These are phyloP conservation scores for Chrysaora quinquecirrha DNA, from an alignment of 30 jellyfish, hydroid and myxozoan species.

Conservation along the genomic window DNA sequence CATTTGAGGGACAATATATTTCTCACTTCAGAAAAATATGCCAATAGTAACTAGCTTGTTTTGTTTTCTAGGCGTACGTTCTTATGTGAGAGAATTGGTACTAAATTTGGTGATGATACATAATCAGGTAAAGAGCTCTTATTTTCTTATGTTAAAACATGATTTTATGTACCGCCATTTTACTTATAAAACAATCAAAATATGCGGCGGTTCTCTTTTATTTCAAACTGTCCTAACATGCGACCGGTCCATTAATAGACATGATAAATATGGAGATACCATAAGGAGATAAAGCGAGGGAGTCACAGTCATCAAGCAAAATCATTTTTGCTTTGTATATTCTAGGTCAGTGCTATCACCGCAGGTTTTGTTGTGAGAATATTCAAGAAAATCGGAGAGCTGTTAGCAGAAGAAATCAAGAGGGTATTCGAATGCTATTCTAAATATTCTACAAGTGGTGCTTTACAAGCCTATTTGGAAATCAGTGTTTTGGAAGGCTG, in stretches of 20 bases:
- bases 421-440: constrained; percentile 77
- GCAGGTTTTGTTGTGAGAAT: constrained; percentile 56
- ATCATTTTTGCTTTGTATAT: too few relatives aligned
- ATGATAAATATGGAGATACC: too few relatives aligned
- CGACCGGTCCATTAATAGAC: too few relatives aligned
- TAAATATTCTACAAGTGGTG: constrained; percentile 75
- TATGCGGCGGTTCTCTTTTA: too few relatives aligned
- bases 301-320: too few relatives aligned
- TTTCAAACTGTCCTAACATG: too few relatives aligned
- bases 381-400: constrained; percentile 58
- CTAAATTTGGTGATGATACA: constrained; percentile 78
- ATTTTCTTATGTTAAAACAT: too few relatives aligned
- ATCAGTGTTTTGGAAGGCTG: constrained; percentile 68
- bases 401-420: constrained; percentile 78
- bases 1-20: too few relatives aligned
- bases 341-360: constrained; percentile 91
- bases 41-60: not conserved
- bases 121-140: constrained; percentile 71
- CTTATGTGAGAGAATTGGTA: constrained; percentile 81
- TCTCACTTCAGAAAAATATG: too few relatives aligned
- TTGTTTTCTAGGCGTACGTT: constrained; percentile 82
- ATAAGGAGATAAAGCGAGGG: too few relatives aligned
- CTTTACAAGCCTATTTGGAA: constrained; percentile 83
- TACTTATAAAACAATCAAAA: too few relatives aligned
- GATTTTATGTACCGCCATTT: too few relatives aligned